Base-by-base conservation (phyloP, 2,797 vertebrate species). In the Cetoscarus ocellatus region DNA sequence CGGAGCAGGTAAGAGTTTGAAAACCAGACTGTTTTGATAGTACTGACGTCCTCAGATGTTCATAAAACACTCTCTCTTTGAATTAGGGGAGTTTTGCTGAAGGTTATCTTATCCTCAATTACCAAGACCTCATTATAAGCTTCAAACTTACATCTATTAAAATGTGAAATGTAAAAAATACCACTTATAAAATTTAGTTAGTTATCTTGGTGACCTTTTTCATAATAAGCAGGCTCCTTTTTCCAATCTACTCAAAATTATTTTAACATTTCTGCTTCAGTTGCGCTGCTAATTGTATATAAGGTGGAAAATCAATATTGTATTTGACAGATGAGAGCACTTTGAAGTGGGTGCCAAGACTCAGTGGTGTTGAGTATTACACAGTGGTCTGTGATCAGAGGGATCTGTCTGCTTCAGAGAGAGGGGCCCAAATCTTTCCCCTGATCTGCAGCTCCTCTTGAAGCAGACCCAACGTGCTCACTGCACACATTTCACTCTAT, bases 1-100 rank as follows among this genome's bases (percentile, higher is more conserved):
- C 86, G 0, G 98, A 99, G 90, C 98, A 99, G 97, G 98, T 99
- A 90, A 95, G 94, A 15, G 55, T 72, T 48, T 18, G 15, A 44
- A 77, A 62, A 59, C 38, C 39, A 55, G 42, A 50, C 14, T 34
- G 34, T 54, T 62, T 61, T 58, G 40, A 57, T 45, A 50, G 67
- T 44, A 73, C 15, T 19, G 17, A 80, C 48, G 67, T 59, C 72
- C 66, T 82, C 34, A 67, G 72, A 85, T 81, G 62, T 69, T 79
- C 62, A 70, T 71, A 35, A 69, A 77, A 66, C n/a, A 60, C 45
- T 39, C 35, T 59, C 51, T 77, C 72, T 87, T 89, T 87, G 54
- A 82, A 80, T 84, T 84, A 76, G 17, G 19, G 48, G 52, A 62
- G 53, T 85, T 64, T 70, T 42, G 75, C 77, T 79, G 53, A 84